Percentiles rank a stretch among this genome's conserved stretches.
Evolutionary conservation across 2,797 vertebrate species (phyloP).

Genomic region (Podarcis lilfordi): DNA sequence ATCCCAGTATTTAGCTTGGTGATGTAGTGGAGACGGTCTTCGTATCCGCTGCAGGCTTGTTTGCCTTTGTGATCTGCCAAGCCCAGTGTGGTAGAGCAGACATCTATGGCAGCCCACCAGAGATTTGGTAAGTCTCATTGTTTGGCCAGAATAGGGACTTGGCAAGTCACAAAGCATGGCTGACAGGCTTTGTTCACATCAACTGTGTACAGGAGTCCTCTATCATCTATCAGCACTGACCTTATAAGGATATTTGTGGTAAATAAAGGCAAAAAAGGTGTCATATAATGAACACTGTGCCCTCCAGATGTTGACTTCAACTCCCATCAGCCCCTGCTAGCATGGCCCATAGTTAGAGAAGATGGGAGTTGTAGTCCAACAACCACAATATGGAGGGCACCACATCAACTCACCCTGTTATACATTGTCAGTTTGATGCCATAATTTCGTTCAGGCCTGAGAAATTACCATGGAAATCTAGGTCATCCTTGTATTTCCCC

Average conservation of each 20-base stretch:
- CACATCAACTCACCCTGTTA: neutral
- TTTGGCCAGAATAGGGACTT: neutral
- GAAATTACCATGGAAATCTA: neutral
- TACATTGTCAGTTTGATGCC: neutral
- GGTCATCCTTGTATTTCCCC: neutral
- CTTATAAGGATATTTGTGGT: neutral
- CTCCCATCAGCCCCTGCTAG: no score
- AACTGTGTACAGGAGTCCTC: neutral
- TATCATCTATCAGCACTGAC: neutral
- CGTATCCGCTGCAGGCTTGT: conserved; percentile 17
- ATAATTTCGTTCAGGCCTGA: neutral
- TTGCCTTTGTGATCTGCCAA: neutral
- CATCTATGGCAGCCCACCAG: neutral
- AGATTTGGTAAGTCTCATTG: neutral
- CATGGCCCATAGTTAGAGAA: no score
- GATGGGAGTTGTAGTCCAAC: no score
- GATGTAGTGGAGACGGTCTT: conserved; percentile 30
- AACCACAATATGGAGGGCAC: no score
- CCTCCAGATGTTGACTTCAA: no score
- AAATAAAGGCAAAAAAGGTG: neutral
- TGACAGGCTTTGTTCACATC: no score
- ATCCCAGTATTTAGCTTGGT: conserved; percentile 32
- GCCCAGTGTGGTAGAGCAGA: neutral
- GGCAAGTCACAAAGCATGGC: neutral
- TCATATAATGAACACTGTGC: no score